phyloP scores from a whole-genome alignment of 2,113 vertebrate species.

The Halichoerus grypus region DNA sequence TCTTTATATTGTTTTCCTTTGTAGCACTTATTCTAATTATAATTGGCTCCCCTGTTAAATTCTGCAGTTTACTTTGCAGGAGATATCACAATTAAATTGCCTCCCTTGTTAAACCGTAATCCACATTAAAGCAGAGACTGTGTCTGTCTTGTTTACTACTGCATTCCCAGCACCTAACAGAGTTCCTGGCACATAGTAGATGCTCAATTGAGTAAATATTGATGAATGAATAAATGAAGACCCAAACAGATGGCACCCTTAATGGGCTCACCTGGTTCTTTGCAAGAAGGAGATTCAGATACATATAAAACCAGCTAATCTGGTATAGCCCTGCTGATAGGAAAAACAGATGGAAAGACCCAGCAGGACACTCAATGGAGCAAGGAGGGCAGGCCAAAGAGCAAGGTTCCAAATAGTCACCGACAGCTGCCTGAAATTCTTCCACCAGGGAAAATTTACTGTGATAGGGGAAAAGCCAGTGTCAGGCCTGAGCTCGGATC shows the following conservation, averaged over 20 bases:
- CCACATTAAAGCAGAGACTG: slow-evolving; percentile 19
- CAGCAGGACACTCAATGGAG: slow-evolving; percentile 30
- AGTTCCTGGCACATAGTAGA: slow-evolving; percentile 74
- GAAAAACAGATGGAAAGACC: slow-evolving; percentile 62
- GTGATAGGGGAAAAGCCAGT: not conserved
- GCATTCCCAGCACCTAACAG: slow-evolving; percentile 55
- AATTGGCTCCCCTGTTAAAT: slow-evolving; percentile 23
- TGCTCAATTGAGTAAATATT: slow-evolving; percentile 76
- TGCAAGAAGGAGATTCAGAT: slow-evolving; percentile 53
- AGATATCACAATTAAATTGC: slow-evolving; percentile 40
- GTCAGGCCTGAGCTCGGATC: not conserved
- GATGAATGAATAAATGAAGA: slow-evolving; percentile 77
- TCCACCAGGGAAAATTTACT: not conserved
- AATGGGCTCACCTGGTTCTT: slow-evolving; percentile 76
- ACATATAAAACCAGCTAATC: slow-evolving; percentile 11
- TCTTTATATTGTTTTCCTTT: slow-evolving; percentile 39
- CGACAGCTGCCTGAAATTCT: not conserved
- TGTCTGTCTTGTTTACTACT: slow-evolving; percentile 61
- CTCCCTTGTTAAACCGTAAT: slow-evolving; percentile 28
- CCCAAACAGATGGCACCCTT: slow-evolving; percentile 74
- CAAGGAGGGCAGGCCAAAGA: slow-evolving; percentile 40
- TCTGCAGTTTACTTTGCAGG: slow-evolving; percentile 56
- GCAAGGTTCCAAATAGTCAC: not conserved
- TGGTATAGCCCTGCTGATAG: not conserved
- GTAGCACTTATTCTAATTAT: slow-evolving; percentile 12